phyloP scores from a whole-genome alignment of 2,113 vertebrate species.

The Oncorhynchus mykiss region DNA sequence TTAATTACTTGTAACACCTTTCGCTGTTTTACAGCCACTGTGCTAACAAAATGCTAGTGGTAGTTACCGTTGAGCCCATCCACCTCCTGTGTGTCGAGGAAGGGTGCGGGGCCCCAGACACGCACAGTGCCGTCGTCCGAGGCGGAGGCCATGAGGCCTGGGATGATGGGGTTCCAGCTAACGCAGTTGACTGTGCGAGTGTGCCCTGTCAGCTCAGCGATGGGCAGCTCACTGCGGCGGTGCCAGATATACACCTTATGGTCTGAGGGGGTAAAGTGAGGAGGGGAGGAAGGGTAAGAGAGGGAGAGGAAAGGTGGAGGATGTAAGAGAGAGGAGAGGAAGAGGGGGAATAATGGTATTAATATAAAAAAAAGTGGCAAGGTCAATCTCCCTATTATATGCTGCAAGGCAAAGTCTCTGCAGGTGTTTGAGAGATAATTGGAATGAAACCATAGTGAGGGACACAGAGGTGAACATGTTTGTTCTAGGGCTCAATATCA shows the following conservation, averaged over 20 bases:
- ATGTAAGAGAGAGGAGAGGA: background rate
- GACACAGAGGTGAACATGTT: too few relatives aligned
- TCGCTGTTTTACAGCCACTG: background rate
- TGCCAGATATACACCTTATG: constrained; percentile 99
- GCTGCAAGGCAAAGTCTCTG: too few relatives aligned
- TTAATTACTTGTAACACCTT: background rate
- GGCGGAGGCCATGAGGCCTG: constrained; percentile 97
- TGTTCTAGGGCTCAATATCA: too few relatives aligned
- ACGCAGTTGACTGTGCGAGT: constrained; percentile 98
- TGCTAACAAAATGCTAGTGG: background rate
- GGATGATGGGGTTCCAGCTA: constrained; percentile 97
- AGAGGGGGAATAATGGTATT: background rate
- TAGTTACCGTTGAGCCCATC: constrained; percentile 81
- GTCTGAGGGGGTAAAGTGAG: constrained; percentile 70
- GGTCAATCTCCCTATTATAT: background rate
- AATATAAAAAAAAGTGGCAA: background rate
- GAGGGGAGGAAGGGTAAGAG: background rate
- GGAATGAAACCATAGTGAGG: too few relatives aligned
- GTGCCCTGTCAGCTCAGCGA: constrained; percentile 97
- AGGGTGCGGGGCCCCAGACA: constrained; percentile 97
- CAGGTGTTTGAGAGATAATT: too few relatives aligned
- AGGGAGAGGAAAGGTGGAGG: too few relatives aligned
- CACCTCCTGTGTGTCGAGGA: constrained; percentile 89
- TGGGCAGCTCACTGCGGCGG: constrained; percentile 93
- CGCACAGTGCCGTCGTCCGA: constrained; percentile 98